Base-by-base conservation (phyloP, 2,888 invertebrate genomes). In the Nymphalis c-album region DNA sequence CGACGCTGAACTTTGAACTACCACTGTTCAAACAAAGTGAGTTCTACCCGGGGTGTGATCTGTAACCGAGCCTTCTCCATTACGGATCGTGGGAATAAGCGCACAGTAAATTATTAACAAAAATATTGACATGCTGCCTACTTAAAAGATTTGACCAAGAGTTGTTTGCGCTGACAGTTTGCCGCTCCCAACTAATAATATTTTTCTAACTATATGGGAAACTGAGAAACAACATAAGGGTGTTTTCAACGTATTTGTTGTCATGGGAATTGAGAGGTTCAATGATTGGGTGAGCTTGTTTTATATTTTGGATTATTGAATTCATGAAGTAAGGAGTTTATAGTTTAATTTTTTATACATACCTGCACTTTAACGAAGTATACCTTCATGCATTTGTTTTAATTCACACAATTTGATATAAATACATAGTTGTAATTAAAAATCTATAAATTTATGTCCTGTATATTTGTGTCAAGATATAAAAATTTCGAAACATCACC, bases 81-180 rank as follows among this genome's bases (percentile, higher is more conserved):
- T 83, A 83, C 78, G 74, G 78, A 78, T 82, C 90, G 90, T 90
- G 91, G 90, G 90, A 91, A 90, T 81, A 79, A 75, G 77, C 83
- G 79, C 84, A 80, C 84, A 86, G 86, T 85, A 90, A 92, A 91
- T 92, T 87, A 91, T 91, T 91, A 90, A 91, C 90, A 88, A 91
- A 87, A 92, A 92, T 91, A 92, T 91, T 92, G 87, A 91, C 91
- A 81, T 81, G 86, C 86, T 91, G 88, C 89, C 91, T 91, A 91
- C 91, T 91, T 91, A 91, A 88, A 85, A 90, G 91, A 92, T 92
- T 89, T 91, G 90, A 91, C 88, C 88, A 88, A 85, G 77, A 82
- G 80, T 81, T 91, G 91, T 91, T 90, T 91, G 87, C 86, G 77
- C 80, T 83, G 84, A 81, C 86, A 85, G 90, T 88, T 90, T 86